phyloP scores from a whole-genome alignment of 2,113 vertebrate species.

The Bos javanicus region DNA sequence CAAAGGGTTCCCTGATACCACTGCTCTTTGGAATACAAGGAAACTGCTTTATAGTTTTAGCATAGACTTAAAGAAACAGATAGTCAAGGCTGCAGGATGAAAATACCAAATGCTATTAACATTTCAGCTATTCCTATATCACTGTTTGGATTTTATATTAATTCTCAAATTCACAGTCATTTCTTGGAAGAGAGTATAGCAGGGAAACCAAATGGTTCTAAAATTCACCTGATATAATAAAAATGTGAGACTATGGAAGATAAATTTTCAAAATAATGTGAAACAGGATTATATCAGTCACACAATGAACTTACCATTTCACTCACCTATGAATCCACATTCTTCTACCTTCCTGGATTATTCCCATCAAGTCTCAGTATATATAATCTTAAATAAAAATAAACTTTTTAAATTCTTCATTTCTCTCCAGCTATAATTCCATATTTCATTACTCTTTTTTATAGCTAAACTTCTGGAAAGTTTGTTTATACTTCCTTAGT shows the following conservation, averaged over 20 bases:
- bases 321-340: not conserved
- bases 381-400: not conserved
- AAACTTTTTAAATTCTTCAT: not conserved
- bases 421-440: not conserved
- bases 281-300: not conserved
- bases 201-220: not conserved
- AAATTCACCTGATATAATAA: not conserved
- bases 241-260: not conserved
- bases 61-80: not conserved
- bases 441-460: not conserved
- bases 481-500: not conserved
- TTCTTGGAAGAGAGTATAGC: not conserved
- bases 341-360: not conserved
- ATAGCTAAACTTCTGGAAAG: not conserved
- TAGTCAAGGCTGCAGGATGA: not conserved
- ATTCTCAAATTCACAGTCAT: not conserved
- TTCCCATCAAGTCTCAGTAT: not conserved
- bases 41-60: not conserved
- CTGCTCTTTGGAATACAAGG: not conserved
- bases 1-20: not conserved
- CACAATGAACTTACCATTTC: not conserved
- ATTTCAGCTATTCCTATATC: not conserved
- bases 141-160: not conserved
- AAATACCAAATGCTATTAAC: not conserved
- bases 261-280: not conserved